Base-by-base conservation (phyloP, 1,140 invertebrate genomes). In the Drosophila elegans region DNA sequence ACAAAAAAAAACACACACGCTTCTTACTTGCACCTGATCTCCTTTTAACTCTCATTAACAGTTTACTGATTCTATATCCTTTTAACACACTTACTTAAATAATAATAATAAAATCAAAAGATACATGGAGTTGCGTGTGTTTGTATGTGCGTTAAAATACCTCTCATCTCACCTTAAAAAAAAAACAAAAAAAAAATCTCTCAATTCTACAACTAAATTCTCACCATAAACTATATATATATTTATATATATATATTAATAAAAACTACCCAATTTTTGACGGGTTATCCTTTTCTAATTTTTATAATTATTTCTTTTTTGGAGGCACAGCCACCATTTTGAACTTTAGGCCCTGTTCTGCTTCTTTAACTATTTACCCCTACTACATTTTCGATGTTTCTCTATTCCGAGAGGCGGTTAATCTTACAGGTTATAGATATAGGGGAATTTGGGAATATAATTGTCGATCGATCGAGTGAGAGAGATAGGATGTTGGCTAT, bases 311-410 rank as follows among this genome's bases (percentile, higher is more conserved):
- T 74, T 53, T 74, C 44, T 45, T 69, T 78, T 77, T 72, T 61
- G 44, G 84, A 84, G 84, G 84, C 84, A 83, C 84, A 89, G 84
- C 84, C 84, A 89, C 84, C 42, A 60, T 77, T 88, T 88, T 88
- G 83, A 88, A 88, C 83, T 88, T 79, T 74, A 82, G 83, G 83
- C 83, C 83, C 78, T 78, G 52, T 60, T 75, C 46, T 44, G 42
- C 73, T 79, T 41, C 51, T 46, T 44, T 12, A 12, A 34, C 13
- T n/a, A 32, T 7, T 51, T 44, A 39, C 2, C 42, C 55, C 25
- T 51, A 10, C 21, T 34, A 11, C 13, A 25, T n/a, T 39, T 52
- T 74, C 66, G 55, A 57, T 73, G 67, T 74, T 59, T 52, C 12
- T 32, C 38, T 11, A 11, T 21, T 49, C 16, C 0, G 12, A 11